phyloP scores from a whole-genome alignment of 2,888 invertebrate species.

The Rapana venosa region DNA sequence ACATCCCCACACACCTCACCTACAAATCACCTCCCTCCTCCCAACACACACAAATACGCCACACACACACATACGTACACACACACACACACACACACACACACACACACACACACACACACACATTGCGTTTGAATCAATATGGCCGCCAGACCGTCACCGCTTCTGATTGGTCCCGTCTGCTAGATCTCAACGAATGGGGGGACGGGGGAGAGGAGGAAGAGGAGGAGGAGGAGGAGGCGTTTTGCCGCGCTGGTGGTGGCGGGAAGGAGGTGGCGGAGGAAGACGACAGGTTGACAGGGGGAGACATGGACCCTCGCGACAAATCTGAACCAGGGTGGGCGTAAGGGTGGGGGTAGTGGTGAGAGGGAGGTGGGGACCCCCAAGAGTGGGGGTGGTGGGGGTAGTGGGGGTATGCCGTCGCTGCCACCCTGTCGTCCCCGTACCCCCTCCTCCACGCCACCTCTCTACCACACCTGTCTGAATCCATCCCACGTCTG shows the following conservation, averaged over 20 bases:
- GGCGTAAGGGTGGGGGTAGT: not conserved
- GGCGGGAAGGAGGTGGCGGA: not conserved
- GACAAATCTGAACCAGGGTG: no score
- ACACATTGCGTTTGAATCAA: conserved; percentile 47
- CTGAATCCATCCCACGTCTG: no score
- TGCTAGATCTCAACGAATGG: not conserved
- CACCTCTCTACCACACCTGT: no score
- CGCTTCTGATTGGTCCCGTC: conserved; percentile 54
- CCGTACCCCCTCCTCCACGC: no score
- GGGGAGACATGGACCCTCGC: not conserved
- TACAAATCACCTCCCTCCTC: not conserved
- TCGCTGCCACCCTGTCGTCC: not conserved
- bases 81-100: no score
- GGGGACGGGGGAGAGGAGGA: not conserved
- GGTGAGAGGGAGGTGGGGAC: not conserved
- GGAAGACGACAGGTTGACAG: not conserved
- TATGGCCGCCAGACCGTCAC: conserved; percentile 69
- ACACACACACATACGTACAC: no score
- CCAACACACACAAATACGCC: not conserved
- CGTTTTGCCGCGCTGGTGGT: not conserved
- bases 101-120: not conserved
- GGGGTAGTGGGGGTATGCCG: not conserved
- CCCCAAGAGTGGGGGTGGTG: not conserved
- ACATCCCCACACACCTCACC: not conserved
- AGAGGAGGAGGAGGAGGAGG: not conserved